Evolutionary conservation across 2,113 vertebrate genomes (phyloP).

Genomic region (Neopipo cinnamomea): DNA sequence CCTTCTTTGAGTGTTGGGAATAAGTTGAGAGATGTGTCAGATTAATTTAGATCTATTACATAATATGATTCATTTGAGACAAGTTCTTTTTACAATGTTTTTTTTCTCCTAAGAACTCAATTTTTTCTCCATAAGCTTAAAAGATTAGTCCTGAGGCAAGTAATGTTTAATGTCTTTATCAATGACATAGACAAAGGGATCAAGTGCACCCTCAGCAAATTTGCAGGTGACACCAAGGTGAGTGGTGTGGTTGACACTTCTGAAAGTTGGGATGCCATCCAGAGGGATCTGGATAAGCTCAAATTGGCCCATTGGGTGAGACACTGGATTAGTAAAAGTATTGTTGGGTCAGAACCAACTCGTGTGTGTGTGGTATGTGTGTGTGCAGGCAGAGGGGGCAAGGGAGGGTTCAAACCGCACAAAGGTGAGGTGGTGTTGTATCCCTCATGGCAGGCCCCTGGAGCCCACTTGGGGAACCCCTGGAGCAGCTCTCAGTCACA

Average conservation of each 20-base stretch:
- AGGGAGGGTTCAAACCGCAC: neutral
- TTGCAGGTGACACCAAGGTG: neutral
- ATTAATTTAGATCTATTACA: neutral
- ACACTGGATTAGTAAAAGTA: neutral
- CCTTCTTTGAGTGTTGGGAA: neutral
- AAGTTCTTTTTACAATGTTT: neutral
- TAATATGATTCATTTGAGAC: neutral
- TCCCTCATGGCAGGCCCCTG: neutral
- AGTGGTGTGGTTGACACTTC: fast-evolving
- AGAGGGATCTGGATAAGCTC: neutral
- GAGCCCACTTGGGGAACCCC: neutral
- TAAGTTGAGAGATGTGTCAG: neutral
- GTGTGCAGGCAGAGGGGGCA: too few relatives aligned
- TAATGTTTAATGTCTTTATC: neutral
- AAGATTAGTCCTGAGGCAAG: neutral
- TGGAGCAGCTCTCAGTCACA: neutral
- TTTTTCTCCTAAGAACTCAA: neutral
- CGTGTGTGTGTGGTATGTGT: neutral
- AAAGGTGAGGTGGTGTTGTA: neutral
- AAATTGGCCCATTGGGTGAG: neutral
- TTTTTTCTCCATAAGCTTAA: neutral
- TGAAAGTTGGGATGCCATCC: neutral
- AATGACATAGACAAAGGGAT: neutral
- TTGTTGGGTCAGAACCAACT: neutral
- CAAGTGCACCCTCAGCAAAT: neutral